Evolutionary conservation across 2,888 invertebrate genomes (phyloP).

Genomic region (Cantharis flavilabris): DNA sequence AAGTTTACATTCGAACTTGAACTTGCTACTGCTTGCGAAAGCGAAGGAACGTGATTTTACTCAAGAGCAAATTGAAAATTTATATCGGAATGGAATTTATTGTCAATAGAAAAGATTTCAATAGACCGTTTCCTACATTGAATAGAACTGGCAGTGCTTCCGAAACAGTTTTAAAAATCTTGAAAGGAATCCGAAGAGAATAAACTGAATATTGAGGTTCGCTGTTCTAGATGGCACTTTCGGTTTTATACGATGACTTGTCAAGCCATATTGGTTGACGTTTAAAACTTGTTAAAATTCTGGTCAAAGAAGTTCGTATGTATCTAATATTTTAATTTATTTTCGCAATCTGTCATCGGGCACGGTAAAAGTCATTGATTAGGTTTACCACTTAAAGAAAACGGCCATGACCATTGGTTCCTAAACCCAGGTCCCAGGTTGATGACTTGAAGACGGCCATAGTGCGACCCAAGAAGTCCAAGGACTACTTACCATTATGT

Average conservation of each 20-base stretch:
- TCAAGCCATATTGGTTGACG: background rate
- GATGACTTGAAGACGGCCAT: background rate
- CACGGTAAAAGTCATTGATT: constrained; percentile 2
- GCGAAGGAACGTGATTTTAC: background rate
- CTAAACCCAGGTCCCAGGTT: background rate
- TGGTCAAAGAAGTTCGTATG: background rate
- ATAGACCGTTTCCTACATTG: background rate
- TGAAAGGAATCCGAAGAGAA: background rate
- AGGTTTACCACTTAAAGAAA: constrained; percentile 19
- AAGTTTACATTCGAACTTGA: background rate
- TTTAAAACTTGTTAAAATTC: background rate
- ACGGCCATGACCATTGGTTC: constrained; percentile 12
- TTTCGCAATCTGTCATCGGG: background rate
- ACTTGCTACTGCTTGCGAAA: background rate
- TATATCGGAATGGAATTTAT: background rate
- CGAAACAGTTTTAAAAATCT: background rate
- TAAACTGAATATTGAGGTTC: background rate
- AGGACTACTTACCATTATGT: background rate
- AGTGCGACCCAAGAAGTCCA: background rate
- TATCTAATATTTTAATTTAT: background rate
- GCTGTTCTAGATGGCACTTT: background rate
- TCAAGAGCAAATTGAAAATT: background rate
- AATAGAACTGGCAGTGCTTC: background rate
- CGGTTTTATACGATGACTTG: background rate
- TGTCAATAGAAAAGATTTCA: background rate